Evolutionary conservation across 1,140 invertebrate genomes (phyloP), one percentile per base, ranked within the genome.

Genomic region (Holcopasites calliopsidis): DNA sequence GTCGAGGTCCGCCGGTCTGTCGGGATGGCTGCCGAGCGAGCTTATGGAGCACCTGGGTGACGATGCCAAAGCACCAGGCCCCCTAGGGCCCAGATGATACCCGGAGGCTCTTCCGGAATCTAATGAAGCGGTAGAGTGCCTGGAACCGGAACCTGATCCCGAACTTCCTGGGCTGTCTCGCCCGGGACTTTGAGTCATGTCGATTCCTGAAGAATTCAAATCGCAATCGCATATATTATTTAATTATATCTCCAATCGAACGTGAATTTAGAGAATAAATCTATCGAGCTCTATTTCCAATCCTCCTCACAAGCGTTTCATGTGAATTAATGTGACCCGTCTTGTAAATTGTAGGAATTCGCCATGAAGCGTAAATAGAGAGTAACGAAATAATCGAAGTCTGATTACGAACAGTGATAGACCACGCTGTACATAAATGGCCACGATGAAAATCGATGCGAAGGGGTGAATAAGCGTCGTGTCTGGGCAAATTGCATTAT

Each of bases 21-120:
- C 86, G 89, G 91, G 84, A 93, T 92, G 89, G 79, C 92, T 94
- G 42, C 94, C 95, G 7, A 95, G 94, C 52, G 95, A 95, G 31
- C 95, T 95, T 82, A 96, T 95, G 54, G 95, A 96, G 87, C 95
- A 96, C 73, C 90, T 88, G 84, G 92, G 85, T 82, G 93, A 90
- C 76, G 93, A 89, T 79, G 92, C 88, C 11, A 93, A 89, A 31
- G 89, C 88, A 62, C 91, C 91, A 28, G 91, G 87, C 65, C 90
- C 92, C 10, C 92, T 89, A 35, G 92, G 92, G 13, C 90, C 90
- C 64, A 91, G 93, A 91, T 93, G 94, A 90, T 88, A 93, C 55
- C 94, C 93, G 1, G 97, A 97, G 7, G 97, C 97, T 77, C 97
- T 93, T 6, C 97, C 98, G 83, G 96, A 97, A 91, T 99, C 97